phyloP scores from a whole-genome alignment of 1,140 invertebrate genomes.

The Akabosia matsudoensis region DNA sequence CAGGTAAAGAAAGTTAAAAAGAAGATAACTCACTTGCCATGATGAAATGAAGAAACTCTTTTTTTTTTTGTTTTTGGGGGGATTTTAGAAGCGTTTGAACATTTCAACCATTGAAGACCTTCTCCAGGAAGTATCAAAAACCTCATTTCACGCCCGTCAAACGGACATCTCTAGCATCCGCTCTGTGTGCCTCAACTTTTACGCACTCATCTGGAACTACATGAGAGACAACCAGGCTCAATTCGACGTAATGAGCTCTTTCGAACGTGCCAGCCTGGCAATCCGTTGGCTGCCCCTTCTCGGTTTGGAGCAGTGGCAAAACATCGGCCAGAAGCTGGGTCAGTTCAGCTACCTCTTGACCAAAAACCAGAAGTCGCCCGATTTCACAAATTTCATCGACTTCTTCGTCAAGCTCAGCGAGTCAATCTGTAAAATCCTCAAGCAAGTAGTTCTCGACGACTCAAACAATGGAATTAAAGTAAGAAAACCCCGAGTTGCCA shows the following conservation, averaged over 20 bases:
- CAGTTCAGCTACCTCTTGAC: neutral
- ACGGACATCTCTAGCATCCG: neutral
- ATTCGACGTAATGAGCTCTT: neutral
- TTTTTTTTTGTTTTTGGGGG: too few species aligned
- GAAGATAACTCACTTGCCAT: neutral
- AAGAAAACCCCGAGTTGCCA: neutral
- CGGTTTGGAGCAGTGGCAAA: constrained; percentile 10
- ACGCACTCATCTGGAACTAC: constrained; percentile 2
- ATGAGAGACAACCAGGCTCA: neutral
- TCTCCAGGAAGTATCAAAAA: neutral
- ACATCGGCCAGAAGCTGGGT: neutral
- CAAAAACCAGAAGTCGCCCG: too few species aligned
- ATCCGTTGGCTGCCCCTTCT: neutral
- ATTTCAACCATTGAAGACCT: neutral
- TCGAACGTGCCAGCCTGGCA: neutral
- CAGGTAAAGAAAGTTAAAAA: neutral
- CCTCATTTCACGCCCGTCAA: neutral
- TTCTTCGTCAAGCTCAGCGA: neutral
- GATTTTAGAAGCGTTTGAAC: neutral
- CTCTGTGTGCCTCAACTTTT: neutral
- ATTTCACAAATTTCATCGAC: too few species aligned
- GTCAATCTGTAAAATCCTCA: neutral
- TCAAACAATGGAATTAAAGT: constrained; percentile 3
- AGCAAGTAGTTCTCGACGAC: constrained; percentile 9
- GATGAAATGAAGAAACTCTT: too few species aligned